These are phyloP conservation scores for Oncopodura yosiiana DNA, from an alignment of 1,140 invertebrate genomes.

Conservation along the genomic window DNA sequence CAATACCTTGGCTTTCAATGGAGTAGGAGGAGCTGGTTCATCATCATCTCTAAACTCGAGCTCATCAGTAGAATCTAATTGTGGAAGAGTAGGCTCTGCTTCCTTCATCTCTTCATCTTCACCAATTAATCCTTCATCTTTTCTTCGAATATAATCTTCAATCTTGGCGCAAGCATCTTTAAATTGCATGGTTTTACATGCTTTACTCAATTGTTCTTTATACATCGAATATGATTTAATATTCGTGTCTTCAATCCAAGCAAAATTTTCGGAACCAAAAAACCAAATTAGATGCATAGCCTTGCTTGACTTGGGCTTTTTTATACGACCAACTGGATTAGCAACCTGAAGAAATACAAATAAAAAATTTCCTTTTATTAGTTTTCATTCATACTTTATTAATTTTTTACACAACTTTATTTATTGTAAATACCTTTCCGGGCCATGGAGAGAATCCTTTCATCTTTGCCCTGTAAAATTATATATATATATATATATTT, in stretches of 20 bases:
- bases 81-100: too few species aligned
- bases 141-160: slow-evolving; percentile 63
- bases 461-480: slow-evolving; percentile 74
- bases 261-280: slow-evolving; percentile 87
- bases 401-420: neutral
- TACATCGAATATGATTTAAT: slow-evolving; percentile 73
- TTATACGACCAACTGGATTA: slow-evolving; percentile 40
- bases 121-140: slow-evolving; percentile 30
- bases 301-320: slow-evolving; percentile 40
- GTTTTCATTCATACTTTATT: too few species aligned
- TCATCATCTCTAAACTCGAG: neutral
- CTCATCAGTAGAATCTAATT: neutral
- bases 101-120: slow-evolving; percentile 3
- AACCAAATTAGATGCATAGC: slow-evolving; percentile 78
- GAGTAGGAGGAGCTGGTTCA: neutral
- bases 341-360: slow-evolving; percentile 16
- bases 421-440: slow-evolving; percentile 63
- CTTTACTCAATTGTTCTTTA: slow-evolving; percentile 67
- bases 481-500: too few species aligned
- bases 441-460: slow-evolving; percentile 90
- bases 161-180: slow-evolving; percentile 77
- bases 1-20: neutral
- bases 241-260: slow-evolving; percentile 77
- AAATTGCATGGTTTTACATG: slow-evolving; percentile 66
- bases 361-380: too few species aligned